Evolutionary conservation across 1,140 invertebrate genomes (phyloP), one percentile per base, ranked within the genome.

Genomic region (Philaenus spumarius): DNA sequence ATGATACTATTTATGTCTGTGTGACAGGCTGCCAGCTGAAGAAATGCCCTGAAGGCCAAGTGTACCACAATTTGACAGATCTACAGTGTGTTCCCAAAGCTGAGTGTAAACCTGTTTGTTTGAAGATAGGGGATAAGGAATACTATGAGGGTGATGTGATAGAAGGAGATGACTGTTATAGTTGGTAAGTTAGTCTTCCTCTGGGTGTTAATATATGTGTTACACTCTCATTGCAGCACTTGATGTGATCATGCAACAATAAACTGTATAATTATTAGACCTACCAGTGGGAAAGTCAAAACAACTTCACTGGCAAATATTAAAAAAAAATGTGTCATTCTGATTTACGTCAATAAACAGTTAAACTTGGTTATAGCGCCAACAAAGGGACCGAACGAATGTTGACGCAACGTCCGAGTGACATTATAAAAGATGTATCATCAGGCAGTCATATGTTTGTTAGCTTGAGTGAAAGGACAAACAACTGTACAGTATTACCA

Each of bases 91-190:
- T 93, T 23, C 83, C 87, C 0, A 80, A 80, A 39, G 73, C 78
- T 3, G 73, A 77, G 35, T 93, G 90, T 68, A 83, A 81, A 63
- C 83, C 80, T 7, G 70, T 78, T n/a, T 91, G 85, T 69, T 76
- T 83, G 69, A 76, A 80, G n/a, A 71, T 85, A 1, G 78, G 87
- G 59, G 86, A 82, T 0, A 76, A 69, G 50, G 65, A 67, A 6
- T 85, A 86, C 64, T 82, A 84, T 55, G 89, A 93, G 72, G 90
- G 90, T 6, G 89, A 93, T 68, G 60, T 84, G 17, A 79, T 91
- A 0, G 79, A 81, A 55, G 78, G 82, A 56, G 86, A 90, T 67
- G 78, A 76, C 0, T 94, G 89, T 69, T 85, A 90, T 63, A 83
- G 80, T 0, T 93, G 90, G 78, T 79, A 64, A 70, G 68, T 68